Conservation (phyloP, 1,140 invertebrate genomes). For the Apolygus lucorum region DNA sequence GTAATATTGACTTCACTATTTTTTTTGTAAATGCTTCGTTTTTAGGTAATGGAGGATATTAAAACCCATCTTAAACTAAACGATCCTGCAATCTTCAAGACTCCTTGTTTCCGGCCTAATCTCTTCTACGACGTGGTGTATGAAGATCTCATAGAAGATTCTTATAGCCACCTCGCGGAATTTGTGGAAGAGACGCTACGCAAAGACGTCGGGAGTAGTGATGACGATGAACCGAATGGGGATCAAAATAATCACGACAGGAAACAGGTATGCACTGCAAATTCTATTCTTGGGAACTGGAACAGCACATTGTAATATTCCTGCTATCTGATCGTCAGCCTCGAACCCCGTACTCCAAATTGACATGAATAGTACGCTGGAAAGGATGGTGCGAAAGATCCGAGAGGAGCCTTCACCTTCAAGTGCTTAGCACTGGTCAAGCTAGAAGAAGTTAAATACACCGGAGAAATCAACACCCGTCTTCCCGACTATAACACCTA, state of each 20-base stretch:
- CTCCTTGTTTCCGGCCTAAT: slow-evolving; percentile 56
- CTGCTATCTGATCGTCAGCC: too few relatives aligned
- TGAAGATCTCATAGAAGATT: slow-evolving; percentile 68
- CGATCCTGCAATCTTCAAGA: slow-evolving; percentile 48
- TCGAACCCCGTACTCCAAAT: too few relatives aligned
- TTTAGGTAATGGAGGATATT: slow-evolving; percentile 50
- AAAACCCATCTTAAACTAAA: slow-evolving; percentile 46
- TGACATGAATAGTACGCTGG: too few relatives aligned
- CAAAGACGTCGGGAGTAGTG: slow-evolving; percentile 20
- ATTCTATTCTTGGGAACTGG: background rate
- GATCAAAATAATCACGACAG: background rate
- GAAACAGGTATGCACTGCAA: background rate
- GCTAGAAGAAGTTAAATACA: too few relatives aligned
- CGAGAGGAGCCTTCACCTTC: too few relatives aligned
- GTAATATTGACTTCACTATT: too few relatives aligned
- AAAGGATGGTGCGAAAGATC: too few relatives aligned
- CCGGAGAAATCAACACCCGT: too few relatives aligned
- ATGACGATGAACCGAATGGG: too few relatives aligned
- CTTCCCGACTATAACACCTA: too few relatives aligned
- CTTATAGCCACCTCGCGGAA: slow-evolving; percentile 62
- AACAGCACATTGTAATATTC: background rate
- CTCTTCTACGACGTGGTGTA: slow-evolving; percentile 64
- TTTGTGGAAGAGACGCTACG: slow-evolving; percentile 53
- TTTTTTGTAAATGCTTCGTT: too few relatives aligned
- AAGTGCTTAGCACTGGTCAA: too few relatives aligned